These are phyloP conservation scores for Lasioglossum vierecki DNA, from an alignment of 2,888 invertebrate genomes.

Conservation along the genomic window DNA sequence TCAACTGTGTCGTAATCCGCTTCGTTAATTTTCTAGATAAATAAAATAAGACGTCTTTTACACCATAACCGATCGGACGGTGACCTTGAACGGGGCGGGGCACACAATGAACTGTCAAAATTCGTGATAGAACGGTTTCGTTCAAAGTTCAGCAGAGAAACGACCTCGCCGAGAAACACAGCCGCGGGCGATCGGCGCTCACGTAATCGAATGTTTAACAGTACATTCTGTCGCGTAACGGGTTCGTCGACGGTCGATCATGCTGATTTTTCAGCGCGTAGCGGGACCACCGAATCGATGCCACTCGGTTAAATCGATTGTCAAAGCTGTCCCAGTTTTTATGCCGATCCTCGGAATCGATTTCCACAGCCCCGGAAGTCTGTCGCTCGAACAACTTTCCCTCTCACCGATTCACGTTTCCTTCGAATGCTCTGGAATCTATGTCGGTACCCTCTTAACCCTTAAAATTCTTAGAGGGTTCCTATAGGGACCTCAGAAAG, in stretches of 20 bases:
- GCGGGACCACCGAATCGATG: background rate
- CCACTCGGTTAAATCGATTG: background rate
- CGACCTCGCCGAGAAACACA: conserved; percentile 1
- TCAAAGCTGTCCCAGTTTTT: background rate
- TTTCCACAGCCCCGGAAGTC: background rate
- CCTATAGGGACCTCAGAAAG: no score
- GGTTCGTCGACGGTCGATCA: background rate
- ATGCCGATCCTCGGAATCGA: background rate
- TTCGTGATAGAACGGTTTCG: background rate
- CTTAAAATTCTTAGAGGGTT: no score
- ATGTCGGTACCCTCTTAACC: no score
- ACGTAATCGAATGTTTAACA: background rate
- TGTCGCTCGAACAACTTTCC: background rate
- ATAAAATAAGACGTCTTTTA: background rate
- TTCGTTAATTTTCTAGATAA: conserved; percentile 1
- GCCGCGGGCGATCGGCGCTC: background rate
- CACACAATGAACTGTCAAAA: conserved; percentile 20
- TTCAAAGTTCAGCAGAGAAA: conserved; percentile 21
- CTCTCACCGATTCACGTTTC: no score
- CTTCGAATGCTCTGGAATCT: no score
- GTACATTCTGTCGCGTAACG: conserved; percentile 1
- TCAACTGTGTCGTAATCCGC: background rate
- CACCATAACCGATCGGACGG: background rate
- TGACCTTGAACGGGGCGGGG: conserved; percentile 24
- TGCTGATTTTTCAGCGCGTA: background rate